Evolutionary conservation across 2,888 invertebrate species (phyloP).

Genomic region (Peribatodes rhomboidaria): DNA sequence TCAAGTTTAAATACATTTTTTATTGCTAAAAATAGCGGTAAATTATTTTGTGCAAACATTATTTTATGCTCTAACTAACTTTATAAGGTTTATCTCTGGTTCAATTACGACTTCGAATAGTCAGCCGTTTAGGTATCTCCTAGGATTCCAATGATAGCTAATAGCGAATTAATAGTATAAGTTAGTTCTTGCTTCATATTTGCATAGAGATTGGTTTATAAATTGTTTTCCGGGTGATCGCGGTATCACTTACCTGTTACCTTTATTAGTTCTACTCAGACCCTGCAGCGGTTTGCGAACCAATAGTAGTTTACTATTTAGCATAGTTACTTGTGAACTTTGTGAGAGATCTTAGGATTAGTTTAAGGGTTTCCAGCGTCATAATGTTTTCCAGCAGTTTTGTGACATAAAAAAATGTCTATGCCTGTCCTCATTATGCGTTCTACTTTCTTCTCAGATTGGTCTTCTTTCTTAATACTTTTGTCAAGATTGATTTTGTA

Average conservation of each 20-base stretch:
- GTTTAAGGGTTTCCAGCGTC: background rate
- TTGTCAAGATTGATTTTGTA: background rate
- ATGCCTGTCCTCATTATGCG: too few species aligned
- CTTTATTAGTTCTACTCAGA: slow-evolving; percentile 47
- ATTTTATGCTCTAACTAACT: too few species aligned
- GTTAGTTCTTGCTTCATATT: slow-evolving; percentile 65
- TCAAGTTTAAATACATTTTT: too few species aligned
- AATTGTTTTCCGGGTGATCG: slow-evolving; percentile 68
- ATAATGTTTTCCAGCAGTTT: background rate
- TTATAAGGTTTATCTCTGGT: too few species aligned
- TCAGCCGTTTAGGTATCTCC: background rate
- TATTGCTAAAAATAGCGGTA: too few species aligned
- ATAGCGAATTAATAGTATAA: slow-evolving; percentile 53
- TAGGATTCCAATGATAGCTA: background rate
- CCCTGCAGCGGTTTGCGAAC: slow-evolving; percentile 21
- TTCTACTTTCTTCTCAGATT: background rate
- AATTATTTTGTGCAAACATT: too few species aligned
- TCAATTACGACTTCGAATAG: background rate
- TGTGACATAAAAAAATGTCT: too few species aligned
- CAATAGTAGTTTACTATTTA: background rate
- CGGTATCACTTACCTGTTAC: slow-evolving; percentile 54
- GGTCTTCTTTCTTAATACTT: too few species aligned
- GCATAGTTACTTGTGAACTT: background rate
- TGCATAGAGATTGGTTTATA: slow-evolving; percentile 77
- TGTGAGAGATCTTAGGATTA: background rate